Evolutionary conservation across 2,797 vertebrate species (phyloP), one percentile per base, ranked within the genome.

Genomic region (Poliocrania exsul): DNA sequence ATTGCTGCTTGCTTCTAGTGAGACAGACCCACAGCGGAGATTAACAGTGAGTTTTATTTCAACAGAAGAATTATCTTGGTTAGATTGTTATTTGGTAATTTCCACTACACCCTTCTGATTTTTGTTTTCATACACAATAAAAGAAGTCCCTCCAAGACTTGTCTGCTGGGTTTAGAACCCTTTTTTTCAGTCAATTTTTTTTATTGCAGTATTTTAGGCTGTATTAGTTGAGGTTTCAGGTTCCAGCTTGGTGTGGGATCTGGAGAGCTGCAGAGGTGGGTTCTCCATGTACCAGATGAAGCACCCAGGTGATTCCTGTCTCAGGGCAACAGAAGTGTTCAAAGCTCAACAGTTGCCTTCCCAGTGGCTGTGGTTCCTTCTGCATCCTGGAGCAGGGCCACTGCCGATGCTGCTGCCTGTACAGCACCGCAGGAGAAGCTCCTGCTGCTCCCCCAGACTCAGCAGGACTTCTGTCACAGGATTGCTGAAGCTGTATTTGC

Each of bases 261-360:
- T 49, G 51, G 65, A 56, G 66, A 37, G 20, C 49, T 77, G 10
- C 49, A 17, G 40, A 60, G 31, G 10, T 44, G 61, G 24, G 38
- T 42, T 71, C 25, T 74, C 18, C 8, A 2, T 5, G 1, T 38
- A 26, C 35, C 28, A 19, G 24, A 28, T 38, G 67, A 65, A 85
- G 53, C 35, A n/a, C 8, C 6, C 51, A 29, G 57, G 28, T 4
- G 11, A 15, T 65, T 5, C 3, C 15, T 38, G 26, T 42, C 6
- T 25, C 12, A 2, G 60, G 67, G 31, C 35, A 71, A 18, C 1
- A 1, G 26, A 24, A 12, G 13, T 3, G 9, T 31, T 66, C 5
- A 6, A 31, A 60, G 23, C 26, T 83, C 17, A 47, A 4, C 46
- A 24, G 0, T 10, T 0, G 0, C 19, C 37, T 77, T 65, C 40